Percentiles rank a stretch among this genome's conserved stretches.
Conservation (phyloP, 2,888 invertebrate species). For the Thelaira solivaga region DNA sequence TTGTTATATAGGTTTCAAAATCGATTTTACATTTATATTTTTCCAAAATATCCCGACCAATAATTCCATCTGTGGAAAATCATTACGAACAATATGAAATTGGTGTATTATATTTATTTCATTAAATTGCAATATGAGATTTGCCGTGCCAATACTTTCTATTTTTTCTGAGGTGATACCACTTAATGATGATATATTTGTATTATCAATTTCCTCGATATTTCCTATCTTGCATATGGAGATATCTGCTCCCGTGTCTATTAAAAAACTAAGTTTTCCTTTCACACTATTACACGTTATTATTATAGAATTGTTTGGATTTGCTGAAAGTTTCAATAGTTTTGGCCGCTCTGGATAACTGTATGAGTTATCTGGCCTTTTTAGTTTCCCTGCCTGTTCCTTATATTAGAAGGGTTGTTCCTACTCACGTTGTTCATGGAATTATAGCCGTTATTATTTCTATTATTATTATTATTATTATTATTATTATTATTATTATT, state of each 20-base stretch:
- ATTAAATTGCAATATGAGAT: not conserved
- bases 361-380: not conserved
- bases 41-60: not conserved
- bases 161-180: not conserved
- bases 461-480: not conserved
- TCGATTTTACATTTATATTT: not conserved
- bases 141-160: not conserved
- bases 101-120: not conserved
- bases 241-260: not conserved
- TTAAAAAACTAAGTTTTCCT: not conserved
- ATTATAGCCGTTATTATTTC: not conserved
- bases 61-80: slow-evolving; percentile 4
- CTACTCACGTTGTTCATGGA: not conserved
- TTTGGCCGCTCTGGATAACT: not conserved
- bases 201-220: not conserved
- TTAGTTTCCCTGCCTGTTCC: not conserved
- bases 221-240: not conserved
- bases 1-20: not conserved
- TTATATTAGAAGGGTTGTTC: not conserved
- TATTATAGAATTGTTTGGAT: not conserved
- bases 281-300: not conserved
- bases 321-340: not conserved
- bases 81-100: not conserved
- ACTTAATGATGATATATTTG: not conserved
- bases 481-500: not conserved